Evolutionary conservation across 2,113 vertebrate genomes (phyloP), one percentile per base, ranked within the genome.

Genomic region (Pelecanus crispus): DNA sequence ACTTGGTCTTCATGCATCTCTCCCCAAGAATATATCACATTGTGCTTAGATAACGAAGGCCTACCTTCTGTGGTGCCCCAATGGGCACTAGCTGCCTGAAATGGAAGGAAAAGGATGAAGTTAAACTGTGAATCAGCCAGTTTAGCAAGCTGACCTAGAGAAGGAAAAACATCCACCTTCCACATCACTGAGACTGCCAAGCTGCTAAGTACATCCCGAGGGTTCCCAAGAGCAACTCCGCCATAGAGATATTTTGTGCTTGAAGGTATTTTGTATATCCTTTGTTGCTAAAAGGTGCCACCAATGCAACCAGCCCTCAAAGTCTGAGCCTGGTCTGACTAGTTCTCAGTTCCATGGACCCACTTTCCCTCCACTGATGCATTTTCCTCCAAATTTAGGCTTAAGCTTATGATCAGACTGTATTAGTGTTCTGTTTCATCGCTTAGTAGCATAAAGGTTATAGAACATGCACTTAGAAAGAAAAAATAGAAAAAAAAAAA

Each of bases 1-100:
- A 22, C 89, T 95, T 49, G 84, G 22, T 80, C 73, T 66, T 73
- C 4, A 7, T 31, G 34, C 13, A 0, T 45, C 73, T 89, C 49
- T 87, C 73, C 66, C 75, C 86, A 75, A 15, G 80, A 94, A 92
- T 49, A 21, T 28, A 73, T 82, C 78, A 12, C 40, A 92, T n/a
- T 91, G 63, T 91, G 81, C 78, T 94, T 29, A 75, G 71, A 58
- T 84, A 96, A 95, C 4, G 8, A 94, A 94, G 81, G 82, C 91
- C 91, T 97, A 94, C 89, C 96, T 94, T 95, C 74, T 61, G 68
- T 20, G 73, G 31, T 95, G 91, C 94, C 92, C 91, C 94, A 95
- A 45, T 5, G 49, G 96, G 95, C 89, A 91, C 89, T 62, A 96
- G 70, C 92, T 96, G 94, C 92, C 97, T 97, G 92, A 85, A 97